Conservation (phyloP, 1,140 invertebrate genomes). For the Lethocerus indicus region DNA sequence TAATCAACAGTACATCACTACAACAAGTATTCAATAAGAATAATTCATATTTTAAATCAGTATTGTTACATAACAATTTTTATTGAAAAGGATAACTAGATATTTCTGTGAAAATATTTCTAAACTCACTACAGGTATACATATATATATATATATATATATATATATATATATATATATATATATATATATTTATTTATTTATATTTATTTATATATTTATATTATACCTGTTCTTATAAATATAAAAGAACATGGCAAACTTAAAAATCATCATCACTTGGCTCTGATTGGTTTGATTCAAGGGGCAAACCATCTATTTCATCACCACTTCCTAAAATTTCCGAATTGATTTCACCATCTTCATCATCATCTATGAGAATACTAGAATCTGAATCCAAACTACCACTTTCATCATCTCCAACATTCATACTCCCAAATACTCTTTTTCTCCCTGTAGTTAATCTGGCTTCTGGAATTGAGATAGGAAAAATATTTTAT, state of each 20-base stretch:
- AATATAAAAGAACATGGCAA: not conserved
- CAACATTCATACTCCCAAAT: conserved; percentile 13
- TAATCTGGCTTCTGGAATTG: not conserved
- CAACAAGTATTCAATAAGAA: no score
- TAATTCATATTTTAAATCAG: no score
- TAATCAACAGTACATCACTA: no score
- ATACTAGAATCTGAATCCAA: conserved; percentile 15
- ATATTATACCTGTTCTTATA: not conserved
- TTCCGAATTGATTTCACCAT: conserved; percentile 10
- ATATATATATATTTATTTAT: no score
- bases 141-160: not conserved
- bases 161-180: not conserved
- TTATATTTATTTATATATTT: no score
- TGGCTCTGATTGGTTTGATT: conserved; percentile 9
- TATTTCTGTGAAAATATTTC: no score
- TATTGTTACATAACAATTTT: no score
- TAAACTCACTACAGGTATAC: not conserved
- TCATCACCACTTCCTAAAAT: conserved; percentile 10
- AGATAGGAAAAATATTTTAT: not conserved
- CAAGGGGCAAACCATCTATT: conserved; percentile 7
- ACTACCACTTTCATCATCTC: conserved; percentile 8
- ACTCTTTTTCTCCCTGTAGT: conserved; percentile 10
- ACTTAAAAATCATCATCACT: conserved; percentile 12
- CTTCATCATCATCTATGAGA: conserved; percentile 14
- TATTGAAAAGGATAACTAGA: no score